phyloP scores from a whole-genome alignment of 1,140 invertebrate species.

The Mactra quadrangularis region DNA sequence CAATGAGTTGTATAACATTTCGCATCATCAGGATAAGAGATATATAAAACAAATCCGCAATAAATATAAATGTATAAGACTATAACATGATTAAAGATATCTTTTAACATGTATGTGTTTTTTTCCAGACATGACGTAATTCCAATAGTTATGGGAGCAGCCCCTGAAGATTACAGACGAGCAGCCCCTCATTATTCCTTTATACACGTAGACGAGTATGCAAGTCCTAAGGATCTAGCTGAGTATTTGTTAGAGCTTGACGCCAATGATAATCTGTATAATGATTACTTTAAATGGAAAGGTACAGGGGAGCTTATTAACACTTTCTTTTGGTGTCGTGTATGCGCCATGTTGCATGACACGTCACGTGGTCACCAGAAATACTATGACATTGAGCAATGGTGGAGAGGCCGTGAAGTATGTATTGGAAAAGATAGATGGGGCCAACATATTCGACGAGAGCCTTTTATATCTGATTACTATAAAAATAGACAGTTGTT shows the following conservation, averaged over 20 bases:
- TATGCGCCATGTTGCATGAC: constrained; percentile 88
- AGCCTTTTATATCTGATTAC: constrained; percentile 29
- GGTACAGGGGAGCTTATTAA: constrained; percentile 78
- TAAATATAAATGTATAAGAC: neutral
- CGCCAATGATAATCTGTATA: constrained; percentile 81
- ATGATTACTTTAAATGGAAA: constrained; percentile 84
- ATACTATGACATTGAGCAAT: constrained; percentile 55
- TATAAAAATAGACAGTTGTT: too few species aligned
- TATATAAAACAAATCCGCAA: neutral
- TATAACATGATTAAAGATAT: neutral
- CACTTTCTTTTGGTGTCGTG: constrained; percentile 94
- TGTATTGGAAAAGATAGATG: constrained; percentile 62
- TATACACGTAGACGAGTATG: constrained; percentile 80
- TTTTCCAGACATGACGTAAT: constrained; percentile 91
- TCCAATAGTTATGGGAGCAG: constrained; percentile 97
- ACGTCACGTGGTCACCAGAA: constrained; percentile 52
- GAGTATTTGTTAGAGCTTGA: constrained; percentile 81
- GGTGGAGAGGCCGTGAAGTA: constrained; percentile 64
- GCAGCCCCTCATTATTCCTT: constrained; percentile 88
- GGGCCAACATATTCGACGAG: constrained; percentile 32
- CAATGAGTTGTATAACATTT: too few species aligned
- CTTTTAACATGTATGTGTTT: neutral
- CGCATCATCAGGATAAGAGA: too few species aligned
- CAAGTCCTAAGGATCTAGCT: constrained; percentile 74
- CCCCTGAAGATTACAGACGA: constrained; percentile 93